A percentile compares a stretch with the other conserved stretches of the same genome.
Evolutionary conservation across 2,888 invertebrate species (phyloP).

Genomic region (Rhorus exstirpatorius): DNA sequence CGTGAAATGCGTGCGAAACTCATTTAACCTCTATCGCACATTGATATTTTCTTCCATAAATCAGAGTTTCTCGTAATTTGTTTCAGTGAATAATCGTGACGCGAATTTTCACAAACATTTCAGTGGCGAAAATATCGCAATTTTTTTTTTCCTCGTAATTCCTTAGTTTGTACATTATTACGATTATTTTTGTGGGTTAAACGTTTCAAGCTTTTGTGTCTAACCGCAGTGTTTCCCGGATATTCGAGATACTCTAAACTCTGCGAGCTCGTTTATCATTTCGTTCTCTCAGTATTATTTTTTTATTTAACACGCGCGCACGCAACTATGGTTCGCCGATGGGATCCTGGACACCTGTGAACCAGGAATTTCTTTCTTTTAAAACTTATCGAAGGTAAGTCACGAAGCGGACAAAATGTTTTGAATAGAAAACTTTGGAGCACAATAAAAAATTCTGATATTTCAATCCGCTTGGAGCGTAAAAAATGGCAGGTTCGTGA

Average conservation of each 20-base stretch:
- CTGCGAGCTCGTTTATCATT: background rate
- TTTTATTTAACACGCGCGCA: constrained; percentile 22
- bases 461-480: background rate
- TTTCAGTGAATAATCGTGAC: background rate
- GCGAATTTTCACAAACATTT: constrained; percentile 1
- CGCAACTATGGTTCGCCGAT: constrained; percentile 36
- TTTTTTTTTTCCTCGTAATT: background rate
- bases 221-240: constrained; percentile 36
- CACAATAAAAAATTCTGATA: background rate
- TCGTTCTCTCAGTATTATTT: background rate
- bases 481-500: background rate
- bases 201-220: constrained; percentile 4
- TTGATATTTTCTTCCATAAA: background rate
- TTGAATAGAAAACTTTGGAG: constrained; percentile 10
- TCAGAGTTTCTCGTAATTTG: background rate
- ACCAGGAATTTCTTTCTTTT: constrained; percentile 57
- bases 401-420: constrained; percentile 7
- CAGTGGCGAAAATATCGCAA: constrained; percentile 14
- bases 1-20: constrained; percentile 29
- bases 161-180: constrained; percentile 17
- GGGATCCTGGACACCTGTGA: constrained; percentile 66
- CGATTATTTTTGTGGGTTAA: constrained; percentile 49
- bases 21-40: background rate
- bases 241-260: background rate
- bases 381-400: constrained; percentile 53